These are phyloP conservation scores for Hafferia zeledoni DNA, from an alignment of 2,797 vertebrate species.

Conservation along the genomic window DNA sequence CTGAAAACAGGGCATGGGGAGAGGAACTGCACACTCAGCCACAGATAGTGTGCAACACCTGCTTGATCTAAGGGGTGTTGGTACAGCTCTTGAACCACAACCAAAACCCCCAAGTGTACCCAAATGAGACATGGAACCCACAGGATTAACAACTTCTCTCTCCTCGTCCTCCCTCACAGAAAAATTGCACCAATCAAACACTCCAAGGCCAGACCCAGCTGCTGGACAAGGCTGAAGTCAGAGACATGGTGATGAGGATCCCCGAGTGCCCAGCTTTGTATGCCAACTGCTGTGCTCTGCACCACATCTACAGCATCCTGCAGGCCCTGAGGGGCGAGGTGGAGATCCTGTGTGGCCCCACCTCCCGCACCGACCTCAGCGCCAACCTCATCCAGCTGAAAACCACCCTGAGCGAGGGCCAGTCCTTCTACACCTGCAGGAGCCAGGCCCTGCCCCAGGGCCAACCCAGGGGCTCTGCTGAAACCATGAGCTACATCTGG, in stretches of 20 bases:
- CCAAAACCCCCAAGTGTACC: neutral
- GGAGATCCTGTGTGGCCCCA: fast-evolving
- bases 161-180: neutral
- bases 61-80: neutral
- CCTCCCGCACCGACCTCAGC: fast-evolving
- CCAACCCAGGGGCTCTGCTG: fast-evolving
- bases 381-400: neutral
- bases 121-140: neutral
- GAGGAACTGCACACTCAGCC: neutral
- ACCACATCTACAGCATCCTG: neutral
- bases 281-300: neutral
- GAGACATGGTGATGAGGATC: neutral
- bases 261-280: neutral
- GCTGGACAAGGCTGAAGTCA: fast-evolving
- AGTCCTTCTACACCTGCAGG: neutral
- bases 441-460: fast-evolving
- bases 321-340: fast-evolving
- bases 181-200: fast-evolving
- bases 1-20: neutral
- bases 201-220: fast-evolving
- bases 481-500: neutral
- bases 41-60: neutral
- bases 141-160: neutral
- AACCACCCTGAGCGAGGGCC: fast-evolving
- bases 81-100: neutral